Conservation (phyloP, 37 sponge, comb jelly and placozoan genomes). For the Dysidea cf. avara region DNA sequence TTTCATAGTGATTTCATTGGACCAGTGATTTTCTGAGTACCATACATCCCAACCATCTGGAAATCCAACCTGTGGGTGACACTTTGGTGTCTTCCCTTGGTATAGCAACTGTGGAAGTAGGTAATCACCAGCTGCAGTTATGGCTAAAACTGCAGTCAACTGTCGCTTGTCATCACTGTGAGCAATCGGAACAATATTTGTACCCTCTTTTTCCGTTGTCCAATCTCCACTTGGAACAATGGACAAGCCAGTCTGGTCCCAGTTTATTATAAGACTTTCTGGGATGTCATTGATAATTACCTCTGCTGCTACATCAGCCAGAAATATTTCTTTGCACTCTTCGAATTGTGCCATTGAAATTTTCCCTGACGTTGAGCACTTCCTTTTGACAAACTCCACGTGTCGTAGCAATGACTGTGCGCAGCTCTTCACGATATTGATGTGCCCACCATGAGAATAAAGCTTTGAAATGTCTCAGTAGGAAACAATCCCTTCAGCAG, state of each 20-base stretch:
- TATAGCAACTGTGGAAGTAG: constrained; percentile 43
- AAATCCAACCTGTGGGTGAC: neutral
- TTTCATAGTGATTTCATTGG: constrained; percentile 15
- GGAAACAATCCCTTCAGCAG: constrained; percentile 51
- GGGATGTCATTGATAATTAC: constrained; percentile 13
- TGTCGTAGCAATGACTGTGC: neutral
- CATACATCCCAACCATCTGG: neutral
- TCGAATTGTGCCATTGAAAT: neutral
- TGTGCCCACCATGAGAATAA: constrained; percentile 3
- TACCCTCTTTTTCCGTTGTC: constrained; percentile 9
- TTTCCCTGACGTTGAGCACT: neutral
- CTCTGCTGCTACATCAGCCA: neutral
- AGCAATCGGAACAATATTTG: neutral
- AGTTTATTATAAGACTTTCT: neutral
- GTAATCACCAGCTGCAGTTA: constrained; percentile 15
- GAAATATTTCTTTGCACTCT: neutral
- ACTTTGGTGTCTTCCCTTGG: constrained; percentile 37
- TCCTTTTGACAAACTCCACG: constrained; percentile 12
- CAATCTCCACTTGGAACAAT: constrained; percentile 15
- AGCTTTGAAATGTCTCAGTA: neutral
- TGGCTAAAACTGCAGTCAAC: constrained; percentile 17
- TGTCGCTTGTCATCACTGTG: constrained; percentile 15
- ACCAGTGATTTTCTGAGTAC: constrained; percentile 1
- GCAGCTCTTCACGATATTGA: neutral
- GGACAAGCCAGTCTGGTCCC: constrained; percentile 29